A percentile compares a stretch with the other conserved stretches of the same genome.
phyloP scores from a whole-genome alignment of 2,113 vertebrate species.

The Rhinoderma darwinii region DNA sequence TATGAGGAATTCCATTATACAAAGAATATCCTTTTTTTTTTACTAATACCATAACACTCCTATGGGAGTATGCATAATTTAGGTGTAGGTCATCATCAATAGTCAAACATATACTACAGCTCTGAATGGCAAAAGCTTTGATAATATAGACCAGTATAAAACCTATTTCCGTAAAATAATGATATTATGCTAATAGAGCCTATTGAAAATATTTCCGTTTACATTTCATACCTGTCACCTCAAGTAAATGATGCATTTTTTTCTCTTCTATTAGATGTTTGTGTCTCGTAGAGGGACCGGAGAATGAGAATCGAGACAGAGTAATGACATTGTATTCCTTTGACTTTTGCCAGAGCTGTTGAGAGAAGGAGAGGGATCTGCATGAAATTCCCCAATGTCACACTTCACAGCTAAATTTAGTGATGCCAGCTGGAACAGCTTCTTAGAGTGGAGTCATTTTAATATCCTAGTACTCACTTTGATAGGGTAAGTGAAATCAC shows the following conservation, averaged over 20 bases:
- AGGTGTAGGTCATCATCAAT: no score
- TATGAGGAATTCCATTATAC: no score
- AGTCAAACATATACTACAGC: no score
- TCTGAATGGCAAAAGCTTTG: not conserved
- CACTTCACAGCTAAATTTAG: constrained; percentile 55
- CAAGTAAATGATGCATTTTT: constrained; percentile 39
- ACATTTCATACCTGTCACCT: constrained; percentile 21
- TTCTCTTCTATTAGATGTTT: constrained; percentile 5
- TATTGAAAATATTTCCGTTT: constrained; percentile 2
- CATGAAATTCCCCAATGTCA: constrained; percentile 58
- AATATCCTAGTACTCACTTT: constrained; percentile 39
- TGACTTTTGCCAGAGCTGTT: constrained; percentile 56
- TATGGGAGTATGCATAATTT: no score
- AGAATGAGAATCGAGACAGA: constrained; percentile 32
- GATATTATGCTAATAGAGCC: not conserved
- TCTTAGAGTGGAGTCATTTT: constrained; percentile 60
- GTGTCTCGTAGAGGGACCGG: constrained; percentile 28
- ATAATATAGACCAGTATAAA: not conserved
- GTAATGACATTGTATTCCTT: constrained; percentile 63
- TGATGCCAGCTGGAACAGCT: constrained; percentile 56
- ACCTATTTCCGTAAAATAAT: not conserved
- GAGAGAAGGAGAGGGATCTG: constrained; percentile 60
- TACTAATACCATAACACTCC: no score
- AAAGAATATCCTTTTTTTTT: no score
- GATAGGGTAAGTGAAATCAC: constrained; percentile 50